Evolutionary conservation across 2,888 invertebrate genomes (phyloP).

Genomic region (Lepidonotus clava): DNA sequence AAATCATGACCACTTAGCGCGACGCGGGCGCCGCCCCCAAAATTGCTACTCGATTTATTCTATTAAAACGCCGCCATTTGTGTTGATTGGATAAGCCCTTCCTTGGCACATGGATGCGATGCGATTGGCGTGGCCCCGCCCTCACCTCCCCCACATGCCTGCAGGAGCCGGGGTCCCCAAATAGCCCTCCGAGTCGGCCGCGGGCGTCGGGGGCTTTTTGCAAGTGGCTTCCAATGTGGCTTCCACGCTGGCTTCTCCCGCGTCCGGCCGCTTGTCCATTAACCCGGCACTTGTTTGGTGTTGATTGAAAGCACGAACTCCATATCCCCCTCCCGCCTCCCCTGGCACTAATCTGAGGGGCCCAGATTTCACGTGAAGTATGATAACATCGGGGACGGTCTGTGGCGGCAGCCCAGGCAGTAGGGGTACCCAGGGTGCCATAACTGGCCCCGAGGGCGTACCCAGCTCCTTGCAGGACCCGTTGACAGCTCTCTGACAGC

Average conservation of each 20-base stretch:
- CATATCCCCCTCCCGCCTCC: background rate
- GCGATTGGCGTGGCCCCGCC: slow-evolving; percentile 19
- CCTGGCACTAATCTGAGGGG: background rate
- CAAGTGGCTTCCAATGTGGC: slow-evolving; percentile 6
- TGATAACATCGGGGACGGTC: slow-evolving; percentile 35
- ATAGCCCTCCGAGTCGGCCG: background rate
- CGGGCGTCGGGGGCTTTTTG: background rate
- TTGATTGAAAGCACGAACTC: slow-evolving; percentile 40
- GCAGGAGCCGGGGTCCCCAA: too few relatives aligned
- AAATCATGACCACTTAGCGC: slow-evolving; percentile 34
- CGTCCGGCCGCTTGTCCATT: slow-evolving; percentile 16
- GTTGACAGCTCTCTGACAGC: background rate
- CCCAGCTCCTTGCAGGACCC: too few relatives aligned
- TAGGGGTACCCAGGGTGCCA: too few relatives aligned
- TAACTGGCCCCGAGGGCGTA: background rate
- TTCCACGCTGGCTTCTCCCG: background rate
- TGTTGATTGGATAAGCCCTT: slow-evolving; percentile 45
- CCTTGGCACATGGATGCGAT: slow-evolving; percentile 7
- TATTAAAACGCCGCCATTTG: slow-evolving; percentile 46
- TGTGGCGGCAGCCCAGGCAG: background rate
- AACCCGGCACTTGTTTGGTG: slow-evolving; percentile 31
- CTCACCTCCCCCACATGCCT: too few relatives aligned
- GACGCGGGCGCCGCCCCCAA: background rate
- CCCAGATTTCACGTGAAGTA: slow-evolving; percentile 19
- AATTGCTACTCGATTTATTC: slow-evolving; percentile 48